Evolutionary conservation across 2,888 invertebrate species (phyloP), one percentile per base, ranked within the genome.

Genomic region (Drosophila gaucha): DNA sequence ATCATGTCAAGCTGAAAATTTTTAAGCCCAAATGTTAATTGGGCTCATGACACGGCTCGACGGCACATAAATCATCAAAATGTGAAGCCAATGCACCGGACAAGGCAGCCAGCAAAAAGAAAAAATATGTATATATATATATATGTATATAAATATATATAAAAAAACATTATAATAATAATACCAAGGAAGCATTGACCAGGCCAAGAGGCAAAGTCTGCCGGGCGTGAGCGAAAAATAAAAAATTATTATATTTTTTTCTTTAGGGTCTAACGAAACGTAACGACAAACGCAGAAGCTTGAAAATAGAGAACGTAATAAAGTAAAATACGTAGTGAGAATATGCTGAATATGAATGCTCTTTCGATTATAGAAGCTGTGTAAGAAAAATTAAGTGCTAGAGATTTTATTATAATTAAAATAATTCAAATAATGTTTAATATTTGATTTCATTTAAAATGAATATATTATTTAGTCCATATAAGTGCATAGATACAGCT

Each of bases 61-160:
- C 73, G 62, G 73, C 54, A 70, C 86, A 80, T 80, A 86, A 83
- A 80, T 80, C 84, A 80, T 77, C 58, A 86, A 80, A 82, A 85
- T 74, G 65, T 68, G 51, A 31, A 62, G 67, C 60, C 62, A 65
- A 64, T 78, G 78, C 82, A 67, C 56, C 50, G 43, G 36, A 59
- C 85, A 52, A 54, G 63, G 36, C 59, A 49, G 31, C 62, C 41
- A 43, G 41, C 47, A 55, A 67, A 44, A 56, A 63, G 38, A 44
- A 41, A 43, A 54, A 41, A n/a, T 9, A 30, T 26, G 8, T 9
- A 30, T 9, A 30, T 9, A 30, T 30, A 10, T 9, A 30, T 9
- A 30, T 30, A 47, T 26, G 2, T 0, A 20, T 9, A 30, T 9
- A 46, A 20, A 46, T 5, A 16, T 18, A 44, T 16, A 30, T 26